phyloP scores from a whole-genome alignment of 2,888 invertebrate species.

The Sipha maydis region DNA sequence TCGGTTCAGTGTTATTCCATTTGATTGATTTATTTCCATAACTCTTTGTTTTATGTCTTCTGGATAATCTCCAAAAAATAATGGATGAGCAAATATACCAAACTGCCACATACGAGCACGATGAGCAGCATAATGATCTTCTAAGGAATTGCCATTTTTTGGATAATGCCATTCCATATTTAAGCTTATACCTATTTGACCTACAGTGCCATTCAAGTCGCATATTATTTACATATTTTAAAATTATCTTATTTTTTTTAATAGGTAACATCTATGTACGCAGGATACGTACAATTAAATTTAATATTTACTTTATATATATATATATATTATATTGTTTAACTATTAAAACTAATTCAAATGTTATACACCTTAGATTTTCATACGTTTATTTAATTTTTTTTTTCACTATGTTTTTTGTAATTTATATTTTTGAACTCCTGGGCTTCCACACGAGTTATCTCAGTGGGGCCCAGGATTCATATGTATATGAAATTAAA shows the following conservation, averaged over 20 bases:
- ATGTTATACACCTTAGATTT: too few species aligned
- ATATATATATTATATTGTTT: too few species aligned
- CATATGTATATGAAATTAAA: too few species aligned
- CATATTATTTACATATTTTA: not conserved
- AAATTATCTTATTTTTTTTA: not conserved
- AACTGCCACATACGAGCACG: conserved; percentile 54
- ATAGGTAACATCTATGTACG: not conserved
- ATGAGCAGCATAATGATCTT: conserved; percentile 45
- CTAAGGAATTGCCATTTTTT: conserved; percentile 17
- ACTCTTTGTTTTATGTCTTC: conserved; percentile 35
- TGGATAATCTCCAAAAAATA: conserved; percentile 48
- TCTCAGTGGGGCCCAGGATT: too few species aligned
- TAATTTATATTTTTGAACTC: too few species aligned
- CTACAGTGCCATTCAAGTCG: not conserved
- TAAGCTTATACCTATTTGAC: conserved; percentile 49
- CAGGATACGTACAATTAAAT: too few species aligned
- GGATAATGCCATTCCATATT: conserved; percentile 49
- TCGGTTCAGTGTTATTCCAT: conserved; percentile 33
- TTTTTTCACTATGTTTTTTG: too few species aligned
- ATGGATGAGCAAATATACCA: conserved; percentile 45
- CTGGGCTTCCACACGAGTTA: too few species aligned
- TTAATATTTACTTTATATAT: too few species aligned
- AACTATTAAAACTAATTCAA: too few species aligned
- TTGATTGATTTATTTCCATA: not conserved
- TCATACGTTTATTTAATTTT: too few species aligned